Percentiles rank a stretch among this genome's conserved stretches.
These are phyloP conservation scores for Camptogramma bilineatum DNA, from an alignment of 2,888 invertebrate genomes.

Conservation along the genomic window DNA sequence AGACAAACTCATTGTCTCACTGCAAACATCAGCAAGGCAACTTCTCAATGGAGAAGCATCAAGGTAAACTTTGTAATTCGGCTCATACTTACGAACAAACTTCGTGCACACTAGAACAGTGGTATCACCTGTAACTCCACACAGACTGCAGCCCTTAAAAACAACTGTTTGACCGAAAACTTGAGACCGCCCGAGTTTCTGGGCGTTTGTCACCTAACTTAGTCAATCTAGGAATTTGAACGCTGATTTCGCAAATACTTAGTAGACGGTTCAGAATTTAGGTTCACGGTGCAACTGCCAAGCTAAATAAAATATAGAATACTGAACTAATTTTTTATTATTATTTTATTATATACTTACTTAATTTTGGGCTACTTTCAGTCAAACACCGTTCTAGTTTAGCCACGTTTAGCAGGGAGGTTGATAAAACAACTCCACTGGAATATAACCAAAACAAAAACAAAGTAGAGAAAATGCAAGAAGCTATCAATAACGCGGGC, in stretches of 20 bases:
- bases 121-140: slow-evolving; percentile 68
- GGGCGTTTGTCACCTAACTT: slow-evolving; percentile 52
- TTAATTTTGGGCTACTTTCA: too few species aligned
- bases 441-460: neutral
- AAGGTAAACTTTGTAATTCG: slow-evolving; percentile 70
- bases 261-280: neutral
- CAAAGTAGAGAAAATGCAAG: slow-evolving; percentile 14
- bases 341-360: too few species aligned
- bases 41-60: slow-evolving; percentile 65
- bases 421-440: neutral
- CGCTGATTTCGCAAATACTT: slow-evolving; percentile 30
- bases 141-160: slow-evolving; percentile 59
- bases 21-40: slow-evolving; percentile 65
- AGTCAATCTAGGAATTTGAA: slow-evolving; percentile 46
- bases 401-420: too few species aligned
- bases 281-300: too few species aligned
- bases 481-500: slow-evolving; percentile 4
- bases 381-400: too few species aligned
- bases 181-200: slow-evolving; percentile 54
- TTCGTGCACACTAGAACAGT: slow-evolving; percentile 62
- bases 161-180: slow-evolving; percentile 63
- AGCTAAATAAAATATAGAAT: too few species aligned
- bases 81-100: slow-evolving; percentile 67
- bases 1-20: slow-evolving; percentile 72
- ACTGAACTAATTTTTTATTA: too few species aligned